Conservation (phyloP, 2,888 invertebrate genomes). For the Macrosiphum euphorbiae region DNA sequence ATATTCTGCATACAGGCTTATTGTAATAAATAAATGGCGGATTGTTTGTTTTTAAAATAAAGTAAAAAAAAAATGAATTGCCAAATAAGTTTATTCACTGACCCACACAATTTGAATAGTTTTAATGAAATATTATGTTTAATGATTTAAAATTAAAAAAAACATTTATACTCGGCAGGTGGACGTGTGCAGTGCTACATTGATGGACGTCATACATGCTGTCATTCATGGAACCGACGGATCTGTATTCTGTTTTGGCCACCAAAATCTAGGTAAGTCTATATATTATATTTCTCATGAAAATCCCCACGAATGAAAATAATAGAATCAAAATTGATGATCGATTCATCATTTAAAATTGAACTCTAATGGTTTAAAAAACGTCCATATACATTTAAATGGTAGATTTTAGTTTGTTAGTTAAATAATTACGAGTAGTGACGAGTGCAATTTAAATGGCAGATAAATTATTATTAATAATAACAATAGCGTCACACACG, state of each 20-base stretch:
- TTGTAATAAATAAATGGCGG: too few relatives aligned
- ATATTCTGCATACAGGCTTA: too few relatives aligned
- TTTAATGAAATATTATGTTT: not conserved
- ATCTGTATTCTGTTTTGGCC: conserved; percentile 90
- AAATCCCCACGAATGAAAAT: not conserved
- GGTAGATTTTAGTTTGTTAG: not conserved
- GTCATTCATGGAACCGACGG: conserved; percentile 96
- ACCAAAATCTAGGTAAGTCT: conserved; percentile 85
- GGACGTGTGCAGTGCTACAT: conserved; percentile 90
- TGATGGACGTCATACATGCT: conserved; percentile 94
- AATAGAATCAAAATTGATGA: not conserved
- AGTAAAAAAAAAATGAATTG: too few relatives aligned
- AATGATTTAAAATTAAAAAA: not conserved
- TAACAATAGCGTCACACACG: not conserved
- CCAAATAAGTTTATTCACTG: too few relatives aligned
- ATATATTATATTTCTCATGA: not conserved
- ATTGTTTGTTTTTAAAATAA: too few relatives aligned
- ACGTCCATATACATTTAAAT: not conserved
- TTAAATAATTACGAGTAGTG: not conserved
- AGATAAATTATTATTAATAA: not conserved
- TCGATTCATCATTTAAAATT: not conserved
- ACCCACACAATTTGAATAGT: not conserved
- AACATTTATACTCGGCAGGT: conserved; percentile 77
- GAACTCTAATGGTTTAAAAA: not conserved
- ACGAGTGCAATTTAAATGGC: not conserved